Evolutionary conservation across 35 echinoderm and acorn worm species (phyloP).

Genomic region (Ptychodera flava): DNA sequence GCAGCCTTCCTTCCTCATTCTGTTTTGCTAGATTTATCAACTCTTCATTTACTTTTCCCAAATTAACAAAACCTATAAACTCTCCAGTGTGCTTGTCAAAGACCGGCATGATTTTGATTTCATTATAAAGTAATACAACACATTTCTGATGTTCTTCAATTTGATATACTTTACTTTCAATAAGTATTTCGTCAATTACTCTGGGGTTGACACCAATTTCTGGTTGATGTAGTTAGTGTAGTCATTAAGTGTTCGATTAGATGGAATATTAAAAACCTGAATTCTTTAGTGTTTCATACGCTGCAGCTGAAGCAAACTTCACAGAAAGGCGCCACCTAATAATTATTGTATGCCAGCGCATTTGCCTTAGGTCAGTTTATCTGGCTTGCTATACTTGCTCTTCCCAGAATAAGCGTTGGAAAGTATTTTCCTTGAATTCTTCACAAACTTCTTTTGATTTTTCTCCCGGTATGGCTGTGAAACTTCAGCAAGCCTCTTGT

Average conservation of each 20-base stretch:
- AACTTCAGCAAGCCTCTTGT: background rate
- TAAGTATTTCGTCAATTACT: constrained; percentile 36
- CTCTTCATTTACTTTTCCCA: constrained; percentile 32
- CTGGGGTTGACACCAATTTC: background rate
- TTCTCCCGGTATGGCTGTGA: background rate
- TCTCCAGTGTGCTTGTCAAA: constrained; percentile 15
- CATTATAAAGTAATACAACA: constrained; percentile 30
- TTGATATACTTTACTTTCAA: background rate
- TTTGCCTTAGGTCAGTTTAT: background rate
- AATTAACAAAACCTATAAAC: constrained; percentile 30
- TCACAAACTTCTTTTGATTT: background rate
- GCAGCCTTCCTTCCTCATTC: background rate
- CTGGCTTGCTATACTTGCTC: background rate
- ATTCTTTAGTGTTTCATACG: background rate
- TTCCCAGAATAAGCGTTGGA: background rate
- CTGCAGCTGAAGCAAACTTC: background rate
- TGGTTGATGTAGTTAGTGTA: background rate
- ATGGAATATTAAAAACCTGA: background rate
- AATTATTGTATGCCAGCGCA: background rate
- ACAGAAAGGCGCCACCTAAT: background rate
- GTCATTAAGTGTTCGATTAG: background rate
- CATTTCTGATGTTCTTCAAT: constrained; percentile 14
- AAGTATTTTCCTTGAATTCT: background rate
- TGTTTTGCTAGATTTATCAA: constrained; percentile 9
- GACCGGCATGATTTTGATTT: constrained; percentile 38